A percentile compares a stretch with the other conserved stretches of the same genome.
Evolutionary conservation across 2,888 invertebrate genomes (phyloP).

Genomic region (Machimus rusticus): DNA sequence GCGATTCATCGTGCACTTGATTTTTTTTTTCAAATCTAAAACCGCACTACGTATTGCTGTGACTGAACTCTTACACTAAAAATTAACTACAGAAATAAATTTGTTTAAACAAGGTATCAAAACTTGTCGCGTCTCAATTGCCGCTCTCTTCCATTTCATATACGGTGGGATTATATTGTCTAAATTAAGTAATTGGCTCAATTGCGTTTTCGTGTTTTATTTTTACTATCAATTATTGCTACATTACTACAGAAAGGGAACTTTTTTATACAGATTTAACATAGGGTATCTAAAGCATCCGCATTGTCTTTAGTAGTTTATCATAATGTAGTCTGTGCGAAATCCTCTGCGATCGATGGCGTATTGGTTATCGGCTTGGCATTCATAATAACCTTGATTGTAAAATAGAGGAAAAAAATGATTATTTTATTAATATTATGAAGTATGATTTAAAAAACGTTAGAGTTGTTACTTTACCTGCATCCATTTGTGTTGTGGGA

Average conservation of each 20-base stretch:
- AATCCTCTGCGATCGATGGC: slow-evolving; percentile 88
- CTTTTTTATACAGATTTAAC: not conserved
- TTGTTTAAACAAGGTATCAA: slow-evolving; percentile 34
- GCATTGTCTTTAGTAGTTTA: slow-evolving; percentile 57
- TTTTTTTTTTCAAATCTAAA: not conserved
- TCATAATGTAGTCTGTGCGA: slow-evolving; percentile 78
- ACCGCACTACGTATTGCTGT: not conserved
- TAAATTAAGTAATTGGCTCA: slow-evolving; percentile 54
- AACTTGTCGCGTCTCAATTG: slow-evolving; percentile 46
- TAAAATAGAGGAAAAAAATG: not conserved
- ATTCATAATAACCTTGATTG: slow-evolving; percentile 75
- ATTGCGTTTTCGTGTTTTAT: slow-evolving; percentile 26
- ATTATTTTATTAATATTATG: not conserved
- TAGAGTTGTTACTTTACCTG: slow-evolving; percentile 66
- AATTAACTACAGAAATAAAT: slow-evolving; percentile 25
- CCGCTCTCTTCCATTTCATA: slow-evolving; percentile 46
- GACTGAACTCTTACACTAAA: slow-evolving; percentile 24
- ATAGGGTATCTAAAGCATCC: not conserved
- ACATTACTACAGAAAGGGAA: slow-evolving; percentile 4
- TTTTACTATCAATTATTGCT: slow-evolving; percentile 15
- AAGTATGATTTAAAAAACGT: not conserved
- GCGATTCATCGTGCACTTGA: slow-evolving; percentile 53
- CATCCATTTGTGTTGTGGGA: slow-evolving; percentile 95
- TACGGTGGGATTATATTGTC: slow-evolving; percentile 54
- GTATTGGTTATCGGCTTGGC: slow-evolving; percentile 92